These are phyloP conservation scores for Megamerina dolium DNA, from an alignment of 2,888 invertebrate genomes.

Conservation along the genomic window DNA sequence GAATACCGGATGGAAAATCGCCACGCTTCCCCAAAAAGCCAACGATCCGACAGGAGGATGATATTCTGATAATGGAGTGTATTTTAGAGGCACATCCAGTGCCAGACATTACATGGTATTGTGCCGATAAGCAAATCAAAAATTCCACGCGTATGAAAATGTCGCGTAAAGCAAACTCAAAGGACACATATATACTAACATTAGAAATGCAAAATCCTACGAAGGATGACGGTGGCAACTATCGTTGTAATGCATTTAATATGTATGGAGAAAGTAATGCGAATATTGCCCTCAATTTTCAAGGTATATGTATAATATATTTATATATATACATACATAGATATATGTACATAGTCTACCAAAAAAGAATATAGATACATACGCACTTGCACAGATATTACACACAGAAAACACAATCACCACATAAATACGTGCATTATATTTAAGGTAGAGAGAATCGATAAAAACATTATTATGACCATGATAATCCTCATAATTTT, in stretches of 20 bases:
- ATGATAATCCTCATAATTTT: no score
- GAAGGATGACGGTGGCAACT: constrained; percentile 95
- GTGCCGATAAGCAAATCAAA: constrained; percentile 76
- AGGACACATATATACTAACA: constrained; percentile 86
- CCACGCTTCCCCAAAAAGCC: constrained; percentile 97
- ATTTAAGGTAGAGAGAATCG: no score
- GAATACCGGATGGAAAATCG: constrained; percentile 92
- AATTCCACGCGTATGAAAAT: constrained; percentile 82
- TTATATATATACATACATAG: constrained; percentile 1
- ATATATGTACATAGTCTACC: no score
- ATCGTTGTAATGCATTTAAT: constrained; percentile 98
- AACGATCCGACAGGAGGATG: constrained; percentile 89
- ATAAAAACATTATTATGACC: no score
- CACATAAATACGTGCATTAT: no score
- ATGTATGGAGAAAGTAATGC: constrained; percentile 99
- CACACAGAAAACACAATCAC: no score
- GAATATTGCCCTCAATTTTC: constrained; percentile 98
- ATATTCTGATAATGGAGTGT: constrained; percentile 91
- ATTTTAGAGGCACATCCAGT: constrained; percentile 90
- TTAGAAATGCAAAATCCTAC: constrained; percentile 93
- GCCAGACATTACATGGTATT: constrained; percentile 94
- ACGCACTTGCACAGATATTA: background rate
- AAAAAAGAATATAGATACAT: background rate
- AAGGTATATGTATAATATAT: constrained; percentile 59
- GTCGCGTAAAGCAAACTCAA: constrained; percentile 80